A percentile compares a stretch with the other conserved stretches of the same genome.
phyloP scores from a whole-genome alignment of 2,113 vertebrate genomes.

The Anthoscopus minutus region DNA sequence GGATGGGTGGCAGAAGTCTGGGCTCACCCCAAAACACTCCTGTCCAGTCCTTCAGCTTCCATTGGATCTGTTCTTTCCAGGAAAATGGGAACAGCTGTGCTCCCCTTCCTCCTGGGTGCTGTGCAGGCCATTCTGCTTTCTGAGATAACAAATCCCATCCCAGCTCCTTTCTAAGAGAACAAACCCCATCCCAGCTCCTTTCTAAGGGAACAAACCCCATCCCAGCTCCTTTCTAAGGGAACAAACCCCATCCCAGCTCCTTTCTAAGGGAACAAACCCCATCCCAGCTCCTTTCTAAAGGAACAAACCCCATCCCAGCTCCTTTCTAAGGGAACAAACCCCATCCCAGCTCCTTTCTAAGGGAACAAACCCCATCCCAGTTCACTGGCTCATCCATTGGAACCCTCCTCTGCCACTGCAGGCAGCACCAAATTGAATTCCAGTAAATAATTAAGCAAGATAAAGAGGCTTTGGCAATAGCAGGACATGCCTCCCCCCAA shows the following conservation, averaged over 20 bases:
- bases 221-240: not conserved
- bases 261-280: not conserved
- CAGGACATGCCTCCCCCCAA: not conserved
- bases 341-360: not conserved
- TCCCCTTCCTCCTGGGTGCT: not conserved
- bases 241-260: not conserved
- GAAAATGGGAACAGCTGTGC: not conserved
- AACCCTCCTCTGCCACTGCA: not conserved
- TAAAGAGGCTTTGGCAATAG: not conserved
- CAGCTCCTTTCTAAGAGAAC: not conserved
- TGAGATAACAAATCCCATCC: not conserved
- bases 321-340: not conserved
- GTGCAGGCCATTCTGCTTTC: not conserved
- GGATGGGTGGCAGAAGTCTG: not conserved
- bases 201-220: not conserved
- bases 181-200: not conserved
- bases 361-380: not conserved
- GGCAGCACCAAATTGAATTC: not conserved
- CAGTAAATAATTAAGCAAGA: not conserved
- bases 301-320: not conserved
- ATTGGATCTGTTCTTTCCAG: not conserved
- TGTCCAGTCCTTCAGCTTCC: not conserved
- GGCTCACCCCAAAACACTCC: not conserved
- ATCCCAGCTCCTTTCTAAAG: not conserved
- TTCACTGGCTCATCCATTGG: not conserved